Base-by-base conservation (phyloP, 2,113 vertebrate species). In the Suricata suricatta region DNA sequence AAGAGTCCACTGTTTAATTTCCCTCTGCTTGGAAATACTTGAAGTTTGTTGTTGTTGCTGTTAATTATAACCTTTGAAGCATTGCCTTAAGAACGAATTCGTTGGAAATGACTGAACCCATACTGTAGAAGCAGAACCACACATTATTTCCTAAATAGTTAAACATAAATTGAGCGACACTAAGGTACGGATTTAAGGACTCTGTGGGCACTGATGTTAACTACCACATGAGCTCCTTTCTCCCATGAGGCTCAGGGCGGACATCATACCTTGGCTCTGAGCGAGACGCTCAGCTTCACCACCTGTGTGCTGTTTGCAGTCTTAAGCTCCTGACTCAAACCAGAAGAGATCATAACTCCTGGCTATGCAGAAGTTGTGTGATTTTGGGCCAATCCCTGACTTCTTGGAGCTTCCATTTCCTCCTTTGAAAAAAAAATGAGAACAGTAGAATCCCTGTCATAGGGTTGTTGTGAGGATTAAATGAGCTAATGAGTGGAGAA, bases 61-160 rank as follows among this genome's bases (percentile, higher is more conserved):
- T 85, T 85, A 54, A 82, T 91, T 64, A 69, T 66, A 93, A 82
- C 44, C 77, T 63, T 76, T 33, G 68, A 71, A 97, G 54, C 54
- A 47, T 57, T 87, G 35, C 57, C 21, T 7, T 60, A 60, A 60
- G 57, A 63, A 86, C 74, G 72, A 63, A 87, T 80, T 77, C 14
- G 7, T 25, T 89, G 83, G 74, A 69, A 93, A 83, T 15, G 60
- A 64, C 47, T 47, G 71, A 77, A 27, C 16, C 41, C 66, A 9
- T 29, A 23, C 23, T 38, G 2, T 44, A 41, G 66, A 81, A 25
- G 60, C 52, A 95, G 74, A 92, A 35, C 27, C 21, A n/a, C 47
- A 44, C 8, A 63, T 31, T 23, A 11, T 64, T 54, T n/a, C 12
- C 50, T 77, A 47, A 72, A 33, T 9, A 66, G 52, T 81, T 77